Base-by-base conservation (phyloP, 2,797 vertebrate genomes). In the Catharus ustulatus region DNA sequence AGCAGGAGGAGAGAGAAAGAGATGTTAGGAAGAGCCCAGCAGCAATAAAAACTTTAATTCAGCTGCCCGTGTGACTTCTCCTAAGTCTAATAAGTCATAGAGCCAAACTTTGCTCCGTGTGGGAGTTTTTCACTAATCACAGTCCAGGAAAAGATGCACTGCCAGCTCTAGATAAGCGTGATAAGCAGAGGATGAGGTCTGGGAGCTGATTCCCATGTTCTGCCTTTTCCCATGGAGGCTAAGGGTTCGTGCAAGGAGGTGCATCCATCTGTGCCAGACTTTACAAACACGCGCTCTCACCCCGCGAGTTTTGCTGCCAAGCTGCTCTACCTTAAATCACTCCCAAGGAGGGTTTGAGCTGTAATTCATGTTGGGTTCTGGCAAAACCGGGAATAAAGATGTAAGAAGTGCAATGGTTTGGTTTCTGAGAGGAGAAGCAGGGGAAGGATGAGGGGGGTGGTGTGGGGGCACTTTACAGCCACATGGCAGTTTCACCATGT, bases 311-410 rank as follows among this genome's bases (percentile, higher is more conserved):
- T 67, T 11, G 4, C 83, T 92, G 91, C 76, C 94, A 85, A 94
- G 45, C 63, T 67, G n/a, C 32, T 93, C 83, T 94, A 90, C 87
- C 93, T 95, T 91, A 92, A 96, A 89, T 94, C 87, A 78, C 76
- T 91, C 57, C 0, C 64, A 59, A 84, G 67, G 38, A 55, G 45
- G 58, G 32, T 69, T 82, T 91, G 75, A 81, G 26, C 87, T 16
- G 79, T 19, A 91, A 89, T 80, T 87, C 93, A 3, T 67, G 38
- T 55, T 63, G 84, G 72, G 61, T 85, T 54, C 90, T 90, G 93
- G 90, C 74, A 92, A 92, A 92, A 80, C 23, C 0, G 0, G 54
- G 84, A 58, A 89, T 68, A 32, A 85, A 91, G 66, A 87, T 55
- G 48, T 89, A 72, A 93, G 59, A 52, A 77, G n/a, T 48, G 58